Evolutionary conservation across 2,797 vertebrate genomes (phyloP), one percentile per base, ranked within the genome.

Genomic region (Schizopygopsis pylzovi): DNA sequence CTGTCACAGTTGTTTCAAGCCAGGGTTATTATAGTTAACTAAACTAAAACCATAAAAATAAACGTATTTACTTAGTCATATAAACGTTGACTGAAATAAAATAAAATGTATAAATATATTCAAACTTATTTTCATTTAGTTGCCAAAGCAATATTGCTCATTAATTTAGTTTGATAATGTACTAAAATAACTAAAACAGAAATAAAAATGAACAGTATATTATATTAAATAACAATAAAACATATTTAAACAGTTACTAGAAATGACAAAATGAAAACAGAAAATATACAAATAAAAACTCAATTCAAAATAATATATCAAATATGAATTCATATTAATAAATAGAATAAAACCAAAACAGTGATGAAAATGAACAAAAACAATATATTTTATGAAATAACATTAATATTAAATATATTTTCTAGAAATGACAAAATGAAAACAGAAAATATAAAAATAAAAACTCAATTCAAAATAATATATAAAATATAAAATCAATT

Each of bases 1-100:
- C 73, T 82, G 20, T 83, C 73, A 37, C 11, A 37, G 45, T 86
- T 85, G 65, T 82, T 82, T 84, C 18, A 63, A 63, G 59, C 59
- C 11, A 28, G 61, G 25, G 25, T 33, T 65, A 65, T 28, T 65
- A 15, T 28, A 65, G 25, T 65, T 65, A 65, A 25, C n/a, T 25
- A 10, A 25, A 25, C 10, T 28, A 28, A 65, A 65, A 15, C 25
- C 25, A 65, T 65, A 33, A 33, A 33, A 33, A 16, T 1, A 25
- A 61, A 61, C 56, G 12, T n/a, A 22, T 12, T 25, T 61, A 61
- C 56, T 61, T 25, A 61, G n/a, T 25, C 22, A 25, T 61, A 12
- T 61, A n/a, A 61, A 61, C 22, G 1, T 59, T 59, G 22, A 59
- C 4, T 61, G 22, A 65, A 65, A 33, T 15, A 63, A 28, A 28